Evolutionary conservation across 2,888 invertebrate species (phyloP).

Genomic region (Agrilus mali): DNA sequence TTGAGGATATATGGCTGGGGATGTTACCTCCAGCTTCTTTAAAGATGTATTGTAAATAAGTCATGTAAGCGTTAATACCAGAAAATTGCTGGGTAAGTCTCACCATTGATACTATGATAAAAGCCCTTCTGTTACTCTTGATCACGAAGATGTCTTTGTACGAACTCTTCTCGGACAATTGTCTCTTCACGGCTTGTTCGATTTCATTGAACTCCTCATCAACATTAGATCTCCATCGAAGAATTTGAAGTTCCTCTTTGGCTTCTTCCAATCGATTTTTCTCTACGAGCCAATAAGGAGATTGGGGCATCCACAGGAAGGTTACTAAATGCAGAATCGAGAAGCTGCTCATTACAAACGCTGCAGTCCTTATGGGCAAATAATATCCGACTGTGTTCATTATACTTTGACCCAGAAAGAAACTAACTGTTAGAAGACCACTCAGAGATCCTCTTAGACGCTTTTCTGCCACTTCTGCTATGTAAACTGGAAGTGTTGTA

Average conservation of each 20-base stretch:
- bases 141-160: conserved; percentile 21
- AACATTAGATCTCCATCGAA: conserved; percentile 19
- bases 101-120: conserved; percentile 15
- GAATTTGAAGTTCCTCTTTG: conserved; percentile 15
- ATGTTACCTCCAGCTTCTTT: conserved; percentile 23
- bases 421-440: conserved; percentile 14
- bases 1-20: conserved; percentile 2
- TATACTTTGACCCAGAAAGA: conserved; percentile 15
- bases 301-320: conserved; percentile 22
- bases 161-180: conserved; percentile 20
- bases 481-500: conserved; percentile 12
- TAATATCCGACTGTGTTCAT: conserved; percentile 20
- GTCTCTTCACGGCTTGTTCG: conserved; percentile 19
- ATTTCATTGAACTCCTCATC: conserved; percentile 18
- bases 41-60: conserved; percentile 24
- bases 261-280: conserved; percentile 17
- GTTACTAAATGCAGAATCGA: conserved; percentile 16
- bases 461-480: conserved; percentile 22
- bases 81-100: conserved; percentile 21
- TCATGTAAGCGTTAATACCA: conserved; percentile 19
- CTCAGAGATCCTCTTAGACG: conserved; percentile 23
- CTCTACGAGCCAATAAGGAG: conserved; percentile 23
- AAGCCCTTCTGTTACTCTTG: conserved; percentile 20
- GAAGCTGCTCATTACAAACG: conserved; percentile 8
- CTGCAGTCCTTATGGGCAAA: conserved; percentile 9